A percentile compares a stretch with the other conserved stretches of the same genome.
Conservation (phyloP, 2,888 invertebrate species). For the Tricholauxania praeusta region DNA sequence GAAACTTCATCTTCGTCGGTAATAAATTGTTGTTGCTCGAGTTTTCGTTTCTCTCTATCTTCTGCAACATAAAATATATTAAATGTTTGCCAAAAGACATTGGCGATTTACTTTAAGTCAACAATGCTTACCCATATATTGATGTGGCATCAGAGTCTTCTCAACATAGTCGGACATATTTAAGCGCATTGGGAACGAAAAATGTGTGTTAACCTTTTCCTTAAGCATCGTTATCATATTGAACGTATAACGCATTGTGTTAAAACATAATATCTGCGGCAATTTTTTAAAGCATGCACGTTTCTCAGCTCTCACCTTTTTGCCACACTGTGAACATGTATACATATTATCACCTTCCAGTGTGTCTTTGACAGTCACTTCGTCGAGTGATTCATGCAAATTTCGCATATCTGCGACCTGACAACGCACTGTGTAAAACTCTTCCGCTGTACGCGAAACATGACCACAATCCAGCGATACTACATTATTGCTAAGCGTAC, state of each 20-base stretch:
- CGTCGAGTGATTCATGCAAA: slow-evolving; percentile 93
- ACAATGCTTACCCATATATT: slow-evolving; percentile 76
- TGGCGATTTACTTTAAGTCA: neutral
- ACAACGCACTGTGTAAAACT: slow-evolving; percentile 96
- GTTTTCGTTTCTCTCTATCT: slow-evolving; percentile 71
- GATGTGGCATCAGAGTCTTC: slow-evolving; percentile 90
- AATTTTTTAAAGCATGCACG: slow-evolving; percentile 94
- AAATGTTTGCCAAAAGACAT: neutral
- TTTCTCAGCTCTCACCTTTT: slow-evolving; percentile 95
- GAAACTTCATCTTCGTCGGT: slow-evolving; percentile 46
- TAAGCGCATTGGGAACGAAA: slow-evolving; percentile 91
- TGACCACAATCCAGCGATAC: slow-evolving; percentile 96
- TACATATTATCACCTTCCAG: slow-evolving; percentile 98
- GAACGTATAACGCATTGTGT: slow-evolving; percentile 97
- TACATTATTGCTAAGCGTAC: slow-evolving; percentile 94
- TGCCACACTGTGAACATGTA: slow-evolving; percentile 94
- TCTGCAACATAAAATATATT: slow-evolving; percentile 65
- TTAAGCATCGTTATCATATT: slow-evolving; percentile 98
- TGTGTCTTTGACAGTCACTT: slow-evolving; percentile 97
- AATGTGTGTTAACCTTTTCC: slow-evolving; percentile 97
- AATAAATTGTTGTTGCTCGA: slow-evolving; percentile 60
- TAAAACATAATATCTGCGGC: slow-evolving; percentile 93
- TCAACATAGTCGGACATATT: slow-evolving; percentile 97
- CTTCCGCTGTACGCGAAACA: slow-evolving; percentile 93
- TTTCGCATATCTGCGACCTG: slow-evolving; percentile 98